Conservation (phyloP, 2,888 invertebrate species). For the Cheiracanthium punctorium region DNA sequence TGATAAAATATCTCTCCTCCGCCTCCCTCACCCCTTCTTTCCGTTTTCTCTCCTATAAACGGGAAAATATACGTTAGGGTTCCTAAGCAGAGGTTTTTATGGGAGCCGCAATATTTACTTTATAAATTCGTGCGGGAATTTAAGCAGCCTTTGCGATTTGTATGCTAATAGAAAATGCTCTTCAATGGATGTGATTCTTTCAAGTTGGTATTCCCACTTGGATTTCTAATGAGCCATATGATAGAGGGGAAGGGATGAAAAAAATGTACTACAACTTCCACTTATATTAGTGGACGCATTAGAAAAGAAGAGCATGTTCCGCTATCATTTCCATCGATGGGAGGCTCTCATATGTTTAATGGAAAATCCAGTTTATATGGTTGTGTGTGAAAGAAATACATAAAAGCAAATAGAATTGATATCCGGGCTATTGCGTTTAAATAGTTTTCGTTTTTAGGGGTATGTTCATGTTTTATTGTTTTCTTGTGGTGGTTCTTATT, state of each 20-base stretch:
- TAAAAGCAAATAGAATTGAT: not conserved
- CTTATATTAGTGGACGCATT: constrained; percentile 33
- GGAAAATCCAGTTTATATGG: constrained; percentile 37
- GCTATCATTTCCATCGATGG: constrained; percentile 40
- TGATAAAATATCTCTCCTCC: not conserved
- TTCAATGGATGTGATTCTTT: constrained; percentile 33
- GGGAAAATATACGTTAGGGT: constrained; percentile 40
- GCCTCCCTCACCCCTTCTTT: not conserved
- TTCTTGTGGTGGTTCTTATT: not conserved
- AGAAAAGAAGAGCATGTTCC: not conserved
- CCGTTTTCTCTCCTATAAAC: not conserved
- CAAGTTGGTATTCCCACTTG: constrained; percentile 24
- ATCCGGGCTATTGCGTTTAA: not conserved
- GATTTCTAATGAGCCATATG: constrained; percentile 57
- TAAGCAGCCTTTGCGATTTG: constrained; percentile 49
- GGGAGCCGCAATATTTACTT: constrained; percentile 61
- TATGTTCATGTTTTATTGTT: not conserved
- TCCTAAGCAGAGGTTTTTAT: constrained; percentile 58
- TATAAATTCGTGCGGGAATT: constrained; percentile 50
- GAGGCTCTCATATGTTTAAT: constrained; percentile 47
- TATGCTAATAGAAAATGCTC: constrained; percentile 60
- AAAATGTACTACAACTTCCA: constrained; percentile 10
- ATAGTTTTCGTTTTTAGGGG: not conserved
- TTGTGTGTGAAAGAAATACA: not conserved
- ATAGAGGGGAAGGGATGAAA: not conserved